Evolutionary conservation across 2,797 vertebrate genomes (phyloP).

Genomic region (Neostethus bicornis): DNA sequence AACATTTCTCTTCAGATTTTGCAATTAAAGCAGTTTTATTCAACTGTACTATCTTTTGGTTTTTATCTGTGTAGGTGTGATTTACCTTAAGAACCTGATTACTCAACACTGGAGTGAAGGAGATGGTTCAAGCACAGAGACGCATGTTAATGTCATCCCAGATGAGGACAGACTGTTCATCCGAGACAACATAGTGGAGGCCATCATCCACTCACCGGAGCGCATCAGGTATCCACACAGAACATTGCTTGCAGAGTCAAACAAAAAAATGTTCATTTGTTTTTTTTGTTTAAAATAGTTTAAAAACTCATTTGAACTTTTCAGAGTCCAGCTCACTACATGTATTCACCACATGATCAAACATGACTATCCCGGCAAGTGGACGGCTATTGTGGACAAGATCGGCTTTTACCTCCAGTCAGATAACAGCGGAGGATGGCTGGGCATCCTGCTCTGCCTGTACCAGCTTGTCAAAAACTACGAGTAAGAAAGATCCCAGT

Average conservation of each 20-base stretch:
- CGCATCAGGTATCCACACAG: slow-evolving; percentile 88
- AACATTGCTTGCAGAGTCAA: neutral
- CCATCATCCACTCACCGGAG: slow-evolving; percentile 98
- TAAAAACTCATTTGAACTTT: slow-evolving; percentile 25
- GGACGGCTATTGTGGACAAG: slow-evolving; percentile 98
- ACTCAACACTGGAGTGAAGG: slow-evolving; percentile 98
- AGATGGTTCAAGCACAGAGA: slow-evolving; percentile 85
- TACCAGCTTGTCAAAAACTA: slow-evolving; percentile 99
- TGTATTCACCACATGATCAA: slow-evolving; percentile 99
- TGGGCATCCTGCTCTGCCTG: slow-evolving; percentile 97
- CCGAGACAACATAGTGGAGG: slow-evolving; percentile 97
- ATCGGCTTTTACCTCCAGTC: slow-evolving; percentile 98
- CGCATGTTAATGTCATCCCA: slow-evolving; percentile 91
- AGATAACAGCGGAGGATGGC: slow-evolving; percentile 94
- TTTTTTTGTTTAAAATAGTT: neutral
- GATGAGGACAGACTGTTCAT: slow-evolving; percentile 96
- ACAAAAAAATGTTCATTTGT: neutral
- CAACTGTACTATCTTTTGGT: slow-evolving; percentile 4
- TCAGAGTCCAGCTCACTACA: slow-evolving; percentile 97
- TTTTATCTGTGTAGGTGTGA: slow-evolving; percentile 85
- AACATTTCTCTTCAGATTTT: slow-evolving; percentile 2
- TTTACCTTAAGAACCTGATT: slow-evolving; percentile 99
- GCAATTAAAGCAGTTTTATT: neutral
- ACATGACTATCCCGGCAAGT: slow-evolving; percentile 96
- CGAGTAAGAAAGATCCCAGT: slow-evolving; percentile 83